Conservation (phyloP, 2,888 invertebrate genomes). For the Choristoneura rosaceana region DNA sequence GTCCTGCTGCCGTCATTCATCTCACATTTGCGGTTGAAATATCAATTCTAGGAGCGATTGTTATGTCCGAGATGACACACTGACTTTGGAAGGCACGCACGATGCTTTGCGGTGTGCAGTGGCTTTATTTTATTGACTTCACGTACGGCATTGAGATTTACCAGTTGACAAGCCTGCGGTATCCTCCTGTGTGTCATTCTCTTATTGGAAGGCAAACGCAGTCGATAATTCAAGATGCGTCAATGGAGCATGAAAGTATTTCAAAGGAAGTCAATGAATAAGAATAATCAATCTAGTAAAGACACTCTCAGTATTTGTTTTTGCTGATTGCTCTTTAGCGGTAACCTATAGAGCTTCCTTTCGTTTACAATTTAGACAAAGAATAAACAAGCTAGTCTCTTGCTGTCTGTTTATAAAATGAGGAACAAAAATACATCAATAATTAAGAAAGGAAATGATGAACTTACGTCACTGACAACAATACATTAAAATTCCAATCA, state of each 20-base stretch:
- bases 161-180: slow-evolving; percentile 16
- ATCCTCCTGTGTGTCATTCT: slow-evolving; percentile 34
- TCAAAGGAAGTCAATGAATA: neutral
- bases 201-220: neutral
- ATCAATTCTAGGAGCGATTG: slow-evolving; percentile 6
- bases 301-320: too few relatives aligned
- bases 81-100: neutral
- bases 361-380: too few relatives aligned
- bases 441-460: too few relatives aligned
- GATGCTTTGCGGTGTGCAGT: neutral
- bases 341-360: too few relatives aligned
- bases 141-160: slow-evolving; percentile 37
- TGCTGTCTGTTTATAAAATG: too few relatives aligned
- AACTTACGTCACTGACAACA: too few relatives aligned
- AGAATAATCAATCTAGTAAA: too few relatives aligned
- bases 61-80: neutral
- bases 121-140: slow-evolving; percentile 5
- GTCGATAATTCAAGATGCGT: slow-evolving; percentile 6
- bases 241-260: slow-evolving; percentile 10
- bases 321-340: too few relatives aligned
- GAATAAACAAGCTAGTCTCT: too few relatives aligned
- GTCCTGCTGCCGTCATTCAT: slow-evolving; percentile 5
- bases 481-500: too few relatives aligned
- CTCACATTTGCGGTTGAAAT: slow-evolving; percentile 21
- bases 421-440: too few relatives aligned